Evolutionary conservation across 2,888 invertebrate species (phyloP), one percentile per base, ranked within the genome.

Genomic region (Tenthredo notha): DNA sequence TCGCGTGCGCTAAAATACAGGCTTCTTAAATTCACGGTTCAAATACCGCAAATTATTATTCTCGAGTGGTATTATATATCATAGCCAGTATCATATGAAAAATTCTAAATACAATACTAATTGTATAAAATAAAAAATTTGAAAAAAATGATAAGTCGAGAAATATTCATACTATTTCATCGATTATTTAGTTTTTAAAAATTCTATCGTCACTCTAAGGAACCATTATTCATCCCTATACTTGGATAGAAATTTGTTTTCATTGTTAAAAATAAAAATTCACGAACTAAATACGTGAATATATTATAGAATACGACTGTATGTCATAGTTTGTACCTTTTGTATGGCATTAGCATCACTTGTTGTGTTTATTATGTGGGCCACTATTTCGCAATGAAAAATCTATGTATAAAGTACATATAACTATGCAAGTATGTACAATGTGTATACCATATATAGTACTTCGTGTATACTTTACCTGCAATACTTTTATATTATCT

Each of bases 311-410:
- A 54, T 54, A 77, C 21, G 12, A 50, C 47, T 50, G 12, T 18
- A 29, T n/a, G 50, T 78, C 29, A 6, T 43, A 47, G 33, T 12
- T 29, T 18, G 18, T 10, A 9, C n/a, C 6, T 47, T 40, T 43
- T 43, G 21, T 74, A 43, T 67, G 25, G n/a, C 33, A 58, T 78
- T 78, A 78, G 78, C 29, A 58, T 61, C 58, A 54, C 58, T 58
- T 78, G 78, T 78, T 78, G n/a, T 25, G 54, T 78, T 78, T 78
- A 78, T 78, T 78, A 78, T 78, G 78, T 78, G 58, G 78, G 58
- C 21, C 4, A 40, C 54, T 77, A 18, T 33, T 15, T 47, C 21
- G 40, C 47, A 12, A 25, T n/a, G 21, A 15, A 25, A 25, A 18
- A 15, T n/a, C 6, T 37, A 37, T 0, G 40, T 61, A 58, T 25